Conservation (phyloP, 2,888 invertebrate genomes). For the Herminia tarsipennalis region DNA sequence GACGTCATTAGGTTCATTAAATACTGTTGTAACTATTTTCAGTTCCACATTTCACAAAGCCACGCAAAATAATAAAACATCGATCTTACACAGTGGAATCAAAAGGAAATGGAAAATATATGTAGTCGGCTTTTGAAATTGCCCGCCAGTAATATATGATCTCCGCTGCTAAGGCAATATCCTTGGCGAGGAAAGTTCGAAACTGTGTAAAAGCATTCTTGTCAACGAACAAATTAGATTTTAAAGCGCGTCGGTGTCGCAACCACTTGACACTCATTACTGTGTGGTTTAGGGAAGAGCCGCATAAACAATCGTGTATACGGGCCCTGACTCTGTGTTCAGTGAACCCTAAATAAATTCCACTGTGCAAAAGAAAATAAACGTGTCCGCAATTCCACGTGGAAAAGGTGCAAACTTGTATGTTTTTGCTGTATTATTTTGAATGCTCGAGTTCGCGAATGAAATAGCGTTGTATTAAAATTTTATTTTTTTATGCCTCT, state of each 20-base stretch:
- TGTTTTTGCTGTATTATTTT: conserved; percentile 22
- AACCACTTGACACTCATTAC: conserved; percentile 52
- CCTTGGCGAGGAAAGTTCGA: conserved; percentile 29
- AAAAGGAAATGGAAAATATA: conserved; percentile 36
- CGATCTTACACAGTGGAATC: conserved; percentile 26
- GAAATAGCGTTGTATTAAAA: conserved; percentile 9
- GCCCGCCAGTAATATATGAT: conserved; percentile 23
- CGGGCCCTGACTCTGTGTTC: conserved; percentile 14
- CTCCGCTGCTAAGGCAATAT: conserved; percentile 22
- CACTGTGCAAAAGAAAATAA: conserved; percentile 27
- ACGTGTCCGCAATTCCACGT: conserved; percentile 17
- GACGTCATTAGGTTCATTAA: no score
- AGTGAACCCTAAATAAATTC: conserved; percentile 33
- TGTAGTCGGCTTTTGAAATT: conserved; percentile 24
- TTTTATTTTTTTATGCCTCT: background rate
- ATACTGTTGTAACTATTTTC: no score
- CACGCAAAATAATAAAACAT: conserved; percentile 40
- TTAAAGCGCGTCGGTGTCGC: conserved; percentile 44
- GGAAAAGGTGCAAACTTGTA: conserved; percentile 21
- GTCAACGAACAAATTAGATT: conserved; percentile 47
- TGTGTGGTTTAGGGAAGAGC: conserved; percentile 39
- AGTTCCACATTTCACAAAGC: no score
- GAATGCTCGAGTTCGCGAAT: conserved; percentile 13
- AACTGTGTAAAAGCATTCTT: conserved; percentile 45
- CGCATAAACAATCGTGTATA: conserved; percentile 41